phyloP scores from a whole-genome alignment of 2,797 vertebrate genomes.

The Lateolabrax maculatus region DNA sequence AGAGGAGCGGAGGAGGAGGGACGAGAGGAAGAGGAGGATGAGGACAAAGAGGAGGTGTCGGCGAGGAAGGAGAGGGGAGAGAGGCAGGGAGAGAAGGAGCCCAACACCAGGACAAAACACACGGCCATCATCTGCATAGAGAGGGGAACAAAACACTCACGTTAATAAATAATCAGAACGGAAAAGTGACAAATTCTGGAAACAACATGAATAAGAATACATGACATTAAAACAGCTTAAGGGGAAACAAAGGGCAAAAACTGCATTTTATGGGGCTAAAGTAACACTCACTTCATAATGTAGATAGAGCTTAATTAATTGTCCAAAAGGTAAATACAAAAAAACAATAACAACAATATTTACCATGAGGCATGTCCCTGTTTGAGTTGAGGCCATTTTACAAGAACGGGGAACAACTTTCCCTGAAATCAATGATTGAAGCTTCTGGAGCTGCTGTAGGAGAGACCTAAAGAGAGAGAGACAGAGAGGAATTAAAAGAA shows the following conservation, averaged over 20 bases:
- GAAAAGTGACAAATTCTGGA: too few relatives aligned
- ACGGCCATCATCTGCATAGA: slow-evolving; percentile 92
- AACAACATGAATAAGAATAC: too few relatives aligned
- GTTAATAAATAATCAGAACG: not conserved
- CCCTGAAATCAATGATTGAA: slow-evolving; percentile 94
- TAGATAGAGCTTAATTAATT: too few relatives aligned
- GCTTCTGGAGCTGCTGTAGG: slow-evolving; percentile 97
- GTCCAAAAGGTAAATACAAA: too few relatives aligned
- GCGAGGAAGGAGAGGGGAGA: slow-evolving; percentile 90
- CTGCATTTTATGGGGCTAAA: too few relatives aligned
- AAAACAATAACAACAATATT: not conserved
- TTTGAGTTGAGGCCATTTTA: slow-evolving; percentile 98
- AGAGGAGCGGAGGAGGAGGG: slow-evolving; percentile 86
- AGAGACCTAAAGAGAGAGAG: slow-evolving; percentile 87
- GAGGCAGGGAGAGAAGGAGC: slow-evolving; percentile 94
- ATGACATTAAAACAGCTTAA: not conserved
- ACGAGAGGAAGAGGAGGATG: slow-evolving; percentile 83
- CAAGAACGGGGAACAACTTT: slow-evolving; percentile 93
- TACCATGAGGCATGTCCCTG: slow-evolving; percentile 98
- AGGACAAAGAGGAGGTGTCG: slow-evolving; percentile 87
- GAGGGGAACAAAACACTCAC: slow-evolving; percentile 16
- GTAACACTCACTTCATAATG: too few relatives aligned
- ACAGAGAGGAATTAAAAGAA: not conserved
- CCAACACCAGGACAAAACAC: slow-evolving; percentile 97
- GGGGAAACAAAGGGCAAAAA: too few relatives aligned